Base-by-base conservation (phyloP, 2,888 invertebrate species). In the Geophilus truncorum region DNA sequence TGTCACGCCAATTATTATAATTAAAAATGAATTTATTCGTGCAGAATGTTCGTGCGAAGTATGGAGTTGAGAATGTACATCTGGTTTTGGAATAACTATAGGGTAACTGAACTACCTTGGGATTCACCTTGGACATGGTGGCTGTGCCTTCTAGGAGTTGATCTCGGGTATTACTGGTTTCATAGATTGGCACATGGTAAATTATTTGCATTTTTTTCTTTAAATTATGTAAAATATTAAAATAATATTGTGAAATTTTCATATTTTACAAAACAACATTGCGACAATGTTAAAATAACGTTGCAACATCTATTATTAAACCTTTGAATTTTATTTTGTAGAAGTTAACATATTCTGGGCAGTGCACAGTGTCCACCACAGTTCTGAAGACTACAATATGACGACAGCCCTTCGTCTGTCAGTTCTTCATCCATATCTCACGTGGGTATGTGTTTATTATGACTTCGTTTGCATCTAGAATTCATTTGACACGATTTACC, bases 91-190 rank as follows among this genome's bases (percentile, higher is more conserved):
- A 90, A 92, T 6, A 90, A 92, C 87, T 95, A 89, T 85, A 90
- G 92, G 82, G 81, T 94, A 21, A 86, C 91, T 15, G 91, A 92
- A 75, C 87, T 96, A 21, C 91, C 93, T 0, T 96, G 95, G 95
- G 90, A 95, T 85, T 91, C 91, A 1, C 88, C 91, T 0, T 87
- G 91, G 85, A 94, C 94, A 0, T 96, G 95, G 96, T 92, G 93
- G 84, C 87, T 92, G 0, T 93, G 93, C 0, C 92, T 94, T 0
- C 84, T 96, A 1, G 92, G 91, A 0, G 94, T 95, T 0, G 95
- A 95, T 86, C 93, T 95, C 86, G 92, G 93, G 85, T 96, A 96
- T 86, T 96, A 96, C 86, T 94, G 95, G 94, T 92, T 94, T 84
- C 96, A 96, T 85, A 90, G 96, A 85, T 93, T 93, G 45, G 93